phyloP scores from a whole-genome alignment of 1,140 invertebrate genomes.

The Drosophila carrolli region DNA sequence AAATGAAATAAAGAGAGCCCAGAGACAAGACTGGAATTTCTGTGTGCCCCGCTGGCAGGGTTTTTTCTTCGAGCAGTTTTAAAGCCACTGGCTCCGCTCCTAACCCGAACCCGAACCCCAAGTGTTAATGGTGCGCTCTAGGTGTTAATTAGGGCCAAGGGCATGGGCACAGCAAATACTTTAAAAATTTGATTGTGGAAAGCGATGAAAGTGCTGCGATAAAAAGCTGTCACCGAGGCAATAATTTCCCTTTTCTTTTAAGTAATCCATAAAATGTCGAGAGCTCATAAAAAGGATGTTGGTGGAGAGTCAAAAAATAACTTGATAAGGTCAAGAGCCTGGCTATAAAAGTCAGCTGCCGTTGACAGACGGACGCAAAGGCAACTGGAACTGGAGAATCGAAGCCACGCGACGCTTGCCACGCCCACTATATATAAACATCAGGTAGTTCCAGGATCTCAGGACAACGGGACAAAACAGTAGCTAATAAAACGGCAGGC shows the following conservation, averaged over 20 bases:
- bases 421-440: conserved; percentile 42
- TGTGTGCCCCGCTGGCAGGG: conserved; percentile 42
- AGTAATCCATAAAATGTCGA: conserved; percentile 72
- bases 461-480: conserved; percentile 42
- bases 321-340: conserved; percentile 79
- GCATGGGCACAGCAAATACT: conserved; percentile 40
- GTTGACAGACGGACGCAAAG: conserved; percentile 31
- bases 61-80: conserved; percentile 43
- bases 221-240: conserved; percentile 73
- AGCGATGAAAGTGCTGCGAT: conserved; percentile 77
- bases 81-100: conserved; percentile 43
- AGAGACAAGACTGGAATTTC: conserved; percentile 10
- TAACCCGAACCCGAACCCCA: conserved; percentile 52
- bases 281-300: conserved; percentile 71
- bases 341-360: conserved; percentile 73
- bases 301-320: conserved; percentile 41
- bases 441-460: conserved; percentile 43
- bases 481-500: conserved; percentile 78
- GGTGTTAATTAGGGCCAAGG: conserved; percentile 79
- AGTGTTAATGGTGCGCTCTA: conserved; percentile 72
- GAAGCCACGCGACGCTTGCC: conserved; percentile 61
- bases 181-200: conserved; percentile 54
- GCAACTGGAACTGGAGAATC: conserved; percentile 2
- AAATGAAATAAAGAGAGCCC: conserved; percentile 14
- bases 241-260: conserved; percentile 45